Base-by-base conservation (phyloP, 2,113 vertebrate genomes). In the Lathamus discolor region DNA sequence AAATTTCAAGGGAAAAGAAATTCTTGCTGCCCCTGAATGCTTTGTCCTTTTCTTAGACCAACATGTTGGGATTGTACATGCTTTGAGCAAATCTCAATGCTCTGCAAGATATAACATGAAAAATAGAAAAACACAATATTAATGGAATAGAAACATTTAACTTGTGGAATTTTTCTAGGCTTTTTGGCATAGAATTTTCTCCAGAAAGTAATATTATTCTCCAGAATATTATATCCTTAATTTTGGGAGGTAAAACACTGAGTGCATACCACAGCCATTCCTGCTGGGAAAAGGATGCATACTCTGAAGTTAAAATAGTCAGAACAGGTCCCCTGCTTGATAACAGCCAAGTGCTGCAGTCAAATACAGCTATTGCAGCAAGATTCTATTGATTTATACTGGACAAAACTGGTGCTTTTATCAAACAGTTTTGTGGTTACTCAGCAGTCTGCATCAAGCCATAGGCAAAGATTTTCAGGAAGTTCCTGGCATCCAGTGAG, bases 351-450 rank as follows among this genome's bases (percentile, higher is more conserved):
- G 68, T 79, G 48, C 43, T 76, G 78, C 84, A 90, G 80, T 78
- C 87, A 94, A 95, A 94, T 91, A 75, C 90, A 94, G 64, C 68
- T 86, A 70, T 91, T 96, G 93, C 82, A 94, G 91, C 44, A 1
- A 92, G 82, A 81, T 86, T 97, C 88, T 86, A 96, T 94, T 95
- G 97, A 97, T 97, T 93, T 95, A 89, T 94, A 94, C 79, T 88
- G 83, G 83, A 91, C 85, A 96, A 97, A 98, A 97, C 77, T 81
- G 92, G 86, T 95, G 77, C 81, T 95, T 96, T 93, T 91, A 87
- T 96, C 92, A 97, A 95, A 96, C 67, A 91, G 85, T 95, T 95
- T 95, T 96, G 94, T 94, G 95, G 95, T 83, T 96, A 97, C 91
- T 95, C 94, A 97, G 96, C 96, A 95, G 92, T 97, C 86, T 93